phyloP scores from a whole-genome alignment of 2,888 invertebrate species.

The Plagodis dolabraria region DNA sequence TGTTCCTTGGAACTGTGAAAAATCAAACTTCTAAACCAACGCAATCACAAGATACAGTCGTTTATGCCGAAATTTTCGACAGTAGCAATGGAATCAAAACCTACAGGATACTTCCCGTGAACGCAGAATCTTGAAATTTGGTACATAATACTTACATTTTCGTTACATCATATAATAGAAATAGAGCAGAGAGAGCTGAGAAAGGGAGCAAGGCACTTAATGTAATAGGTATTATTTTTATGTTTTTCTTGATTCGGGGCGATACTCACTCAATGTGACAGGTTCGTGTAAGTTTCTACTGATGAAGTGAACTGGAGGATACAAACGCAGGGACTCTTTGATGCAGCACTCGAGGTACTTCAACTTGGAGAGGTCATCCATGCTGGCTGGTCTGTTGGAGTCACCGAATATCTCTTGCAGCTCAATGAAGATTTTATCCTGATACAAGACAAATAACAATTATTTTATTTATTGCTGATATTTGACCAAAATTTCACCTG shows the following conservation, averaged over 20 bases:
- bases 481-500: too few relatives aligned
- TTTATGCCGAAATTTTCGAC: too few relatives aligned
- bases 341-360: constrained; percentile 88
- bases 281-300: constrained; percentile 84
- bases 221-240: not conserved
- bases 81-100: too few relatives aligned
- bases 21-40: too few relatives aligned
- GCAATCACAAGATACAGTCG: too few relatives aligned
- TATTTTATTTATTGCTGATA: too few relatives aligned
- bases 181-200: too few relatives aligned
- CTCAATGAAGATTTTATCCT: constrained; percentile 87
- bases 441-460: constrained; percentile 51
- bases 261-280: constrained; percentile 81
- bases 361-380: constrained; percentile 86
- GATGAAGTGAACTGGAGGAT: constrained; percentile 88
- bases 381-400: constrained; percentile 84
- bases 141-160: too few relatives aligned
- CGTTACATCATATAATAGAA: too few relatives aligned
- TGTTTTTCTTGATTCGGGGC: not conserved
- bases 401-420: constrained; percentile 87
- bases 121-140: too few relatives aligned
- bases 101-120: too few relatives aligned
- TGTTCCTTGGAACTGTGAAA: too few relatives aligned
- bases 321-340: constrained; percentile 87
- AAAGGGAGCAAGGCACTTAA: not conserved